Base-by-base conservation (phyloP, 2,888 invertebrate species). In the Drosophila suboccidentalis region DNA sequence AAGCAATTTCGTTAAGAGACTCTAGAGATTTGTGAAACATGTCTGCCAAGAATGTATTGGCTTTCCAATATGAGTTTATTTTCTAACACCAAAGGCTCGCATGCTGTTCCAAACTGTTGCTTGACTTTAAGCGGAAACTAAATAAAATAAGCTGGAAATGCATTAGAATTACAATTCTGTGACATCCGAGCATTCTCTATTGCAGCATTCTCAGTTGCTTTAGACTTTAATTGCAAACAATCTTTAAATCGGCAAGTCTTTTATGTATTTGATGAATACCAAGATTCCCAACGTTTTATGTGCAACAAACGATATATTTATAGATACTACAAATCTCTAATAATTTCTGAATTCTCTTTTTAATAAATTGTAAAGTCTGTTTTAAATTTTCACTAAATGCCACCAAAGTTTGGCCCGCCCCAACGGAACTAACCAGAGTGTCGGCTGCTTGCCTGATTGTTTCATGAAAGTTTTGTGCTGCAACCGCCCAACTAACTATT, bases 391-490 rank as follows among this genome's bases (percentile, higher is more conserved):
- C 46, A 63, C 58, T 69, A 71, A 71, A 80, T 71, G 78, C 62
- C 84, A 69, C 58, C 53, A 87, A 84, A 89, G 78, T 83, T 84
- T 88, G 64, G 75, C 41, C 59, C 75, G 63, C 89, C 87, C 81
- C 74, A 76, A 62, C 59, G 65, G 71, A 75, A 58, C 69, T 65
- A 70, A 51, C 67, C 64, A 58, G 54, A 70, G 78, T 75, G 71
- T 64, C 65, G 72, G 73, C 78, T 76, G 83, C 76, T 80, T 62
- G 78, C 82, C 83, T 80, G 90, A 88, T 87, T 87, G 90, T 87
- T 89, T 89, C 86, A 89, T 77, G 78, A 87, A 85, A 85, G 84
- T 89, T 84, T 83, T 84, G 50, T 73, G 75, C 78, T 73, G 73
- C 78, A 89, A 71, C 71, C 71, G 78, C 75, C 77, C 73, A 70